Conservation (phyloP, 2,888 invertebrate species). For the Lamellibrachia columna region DNA sequence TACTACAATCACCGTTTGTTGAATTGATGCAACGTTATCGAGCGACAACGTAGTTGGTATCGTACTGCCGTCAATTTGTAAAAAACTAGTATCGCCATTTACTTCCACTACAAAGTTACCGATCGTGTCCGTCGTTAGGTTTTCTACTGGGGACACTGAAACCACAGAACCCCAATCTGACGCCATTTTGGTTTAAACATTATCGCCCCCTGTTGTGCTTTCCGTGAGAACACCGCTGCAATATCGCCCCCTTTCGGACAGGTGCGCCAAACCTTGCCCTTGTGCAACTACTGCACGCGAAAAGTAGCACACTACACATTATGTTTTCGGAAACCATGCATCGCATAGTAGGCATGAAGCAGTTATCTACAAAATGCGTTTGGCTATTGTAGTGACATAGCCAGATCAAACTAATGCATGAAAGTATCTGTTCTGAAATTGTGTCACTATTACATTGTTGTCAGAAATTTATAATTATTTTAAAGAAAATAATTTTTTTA, state of each 20-base stretch:
- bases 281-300: neutral
- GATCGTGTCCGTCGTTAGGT: conserved; percentile 8
- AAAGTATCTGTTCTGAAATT: too few relatives aligned
- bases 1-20: conserved; percentile 3
- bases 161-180: neutral
- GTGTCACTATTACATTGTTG: too few relatives aligned
- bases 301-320: too few relatives aligned
- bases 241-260: neutral
- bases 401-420: too few relatives aligned
- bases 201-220: neutral
- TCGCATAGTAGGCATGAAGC: too few relatives aligned
- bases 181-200: neutral
- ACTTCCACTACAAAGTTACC: conserved; percentile 4
- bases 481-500: too few relatives aligned
- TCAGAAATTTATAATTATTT: too few relatives aligned
- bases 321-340: too few relatives aligned
- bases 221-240: neutral
- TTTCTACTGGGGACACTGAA: neutral
- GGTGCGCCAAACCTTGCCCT: neutral
- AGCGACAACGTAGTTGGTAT: neutral
- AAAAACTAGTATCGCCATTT: neutral
- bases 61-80: neutral
- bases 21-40: neutral
- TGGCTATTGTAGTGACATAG: too few relatives aligned
- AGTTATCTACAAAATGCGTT: too few relatives aligned